A percentile compares a stretch with the other conserved stretches of the same genome.
Conservation (phyloP, 2,797 vertebrate species). For the Okamejei kenojei region DNA sequence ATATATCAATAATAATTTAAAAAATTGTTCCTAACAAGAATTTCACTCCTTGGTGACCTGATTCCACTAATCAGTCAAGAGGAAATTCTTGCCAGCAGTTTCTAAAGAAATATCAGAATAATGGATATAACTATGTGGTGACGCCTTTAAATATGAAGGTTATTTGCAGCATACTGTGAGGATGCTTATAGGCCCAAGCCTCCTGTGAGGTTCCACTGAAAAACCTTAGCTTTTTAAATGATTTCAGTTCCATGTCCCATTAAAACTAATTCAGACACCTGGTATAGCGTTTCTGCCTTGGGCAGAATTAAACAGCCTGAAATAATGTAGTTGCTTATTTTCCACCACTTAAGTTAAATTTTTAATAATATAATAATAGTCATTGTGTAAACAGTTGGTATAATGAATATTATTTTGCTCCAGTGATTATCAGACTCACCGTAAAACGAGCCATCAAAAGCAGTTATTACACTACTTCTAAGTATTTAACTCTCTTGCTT, state of each 20-base stretch:
- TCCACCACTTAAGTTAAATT: background rate
- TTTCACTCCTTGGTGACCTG: too few relatives aligned
- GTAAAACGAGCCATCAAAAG: background rate
- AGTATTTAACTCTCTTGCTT: background rate
- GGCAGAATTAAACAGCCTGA: background rate
- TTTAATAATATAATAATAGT: background rate
- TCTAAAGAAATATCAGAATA: background rate
- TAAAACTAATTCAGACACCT: background rate
- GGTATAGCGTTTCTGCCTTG: background rate
- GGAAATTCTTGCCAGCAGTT: background rate
- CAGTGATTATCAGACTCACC: background rate
- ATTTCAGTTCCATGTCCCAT: background rate
- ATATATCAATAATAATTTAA: too few relatives aligned
- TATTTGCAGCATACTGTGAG: background rate
- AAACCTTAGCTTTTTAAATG: background rate
- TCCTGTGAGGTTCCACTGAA: background rate
- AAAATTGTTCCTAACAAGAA: too few relatives aligned
- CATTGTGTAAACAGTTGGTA: background rate
- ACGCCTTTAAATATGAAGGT: background rate
- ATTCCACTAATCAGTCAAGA: background rate
- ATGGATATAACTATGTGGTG: background rate
- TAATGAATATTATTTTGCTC: background rate
- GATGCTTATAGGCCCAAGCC: background rate
- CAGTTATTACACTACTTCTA: background rate
- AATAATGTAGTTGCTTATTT: background rate